Conservation (phyloP, 30 jellyfish, hydroid and myxozoan genomes). For the Turritopsis dohrnii region DNA sequence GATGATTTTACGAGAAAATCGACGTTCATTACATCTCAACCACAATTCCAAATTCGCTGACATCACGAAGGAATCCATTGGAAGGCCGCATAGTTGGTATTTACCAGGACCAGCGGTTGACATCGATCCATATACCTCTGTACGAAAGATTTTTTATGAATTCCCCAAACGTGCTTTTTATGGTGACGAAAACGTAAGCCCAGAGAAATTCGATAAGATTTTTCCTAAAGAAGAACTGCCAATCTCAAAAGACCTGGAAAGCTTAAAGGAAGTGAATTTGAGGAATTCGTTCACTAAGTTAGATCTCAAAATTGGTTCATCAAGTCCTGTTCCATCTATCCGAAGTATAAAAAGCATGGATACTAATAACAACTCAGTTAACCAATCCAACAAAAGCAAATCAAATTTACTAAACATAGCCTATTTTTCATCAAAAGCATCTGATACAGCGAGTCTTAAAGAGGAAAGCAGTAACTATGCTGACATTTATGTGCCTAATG, state of each 20-base stretch:
- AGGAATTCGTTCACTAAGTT: slow-evolving; percentile 9
- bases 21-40: slow-evolving; percentile 22
- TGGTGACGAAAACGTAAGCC: slow-evolving; percentile 16
- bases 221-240: neutral
- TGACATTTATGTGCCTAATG: slow-evolving; percentile 30
- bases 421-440: neutral
- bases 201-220: neutral
- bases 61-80: neutral
- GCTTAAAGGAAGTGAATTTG: slow-evolving; percentile 12
- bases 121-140: slow-evolving; percentile 39
- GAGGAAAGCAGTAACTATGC: slow-evolving; percentile 39
- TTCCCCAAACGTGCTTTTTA: slow-evolving; percentile 30
- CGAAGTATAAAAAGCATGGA: slow-evolving; percentile 17
- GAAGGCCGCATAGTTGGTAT: slow-evolving; percentile 36
- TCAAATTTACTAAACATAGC: neutral
- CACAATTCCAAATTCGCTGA: neutral
- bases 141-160: slow-evolving; percentile 34
- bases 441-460: slow-evolving; percentile 31
- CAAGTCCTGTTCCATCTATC: slow-evolving; percentile 31
- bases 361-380: slow-evolving; percentile 5
- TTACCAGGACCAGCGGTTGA: slow-evolving; percentile 20
- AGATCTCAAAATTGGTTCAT: neutral
- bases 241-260: neutral
- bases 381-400: neutral
- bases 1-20: slow-evolving; percentile 21